These are phyloP conservation scores for Cylindroiulus punctatus DNA, from an alignment of 2,888 invertebrate species.

Conservation along the genomic window DNA sequence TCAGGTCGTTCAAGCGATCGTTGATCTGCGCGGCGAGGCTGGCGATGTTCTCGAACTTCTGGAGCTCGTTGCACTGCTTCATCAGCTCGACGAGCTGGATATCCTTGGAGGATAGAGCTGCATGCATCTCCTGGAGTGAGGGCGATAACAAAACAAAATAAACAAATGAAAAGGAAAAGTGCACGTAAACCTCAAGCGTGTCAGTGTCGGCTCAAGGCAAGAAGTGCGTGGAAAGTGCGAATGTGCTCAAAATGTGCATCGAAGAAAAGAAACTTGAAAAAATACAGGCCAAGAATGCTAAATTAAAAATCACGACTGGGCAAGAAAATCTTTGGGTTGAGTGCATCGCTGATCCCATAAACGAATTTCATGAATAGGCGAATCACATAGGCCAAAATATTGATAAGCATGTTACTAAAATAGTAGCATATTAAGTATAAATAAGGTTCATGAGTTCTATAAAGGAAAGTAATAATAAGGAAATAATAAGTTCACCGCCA, in stretches of 20 bases:
- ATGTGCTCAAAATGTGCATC: neutral
- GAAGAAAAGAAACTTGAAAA: neutral
- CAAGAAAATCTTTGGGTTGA: too few species aligned
- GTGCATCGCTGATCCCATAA: too few species aligned
- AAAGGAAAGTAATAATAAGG: too few species aligned
- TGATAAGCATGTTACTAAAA: too few species aligned
- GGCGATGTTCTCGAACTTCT: conserved; percentile 62
- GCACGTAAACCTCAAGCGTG: neutral
- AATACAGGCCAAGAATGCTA: neutral
- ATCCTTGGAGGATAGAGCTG: conserved; percentile 62
- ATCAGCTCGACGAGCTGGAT: conserved; percentile 68
- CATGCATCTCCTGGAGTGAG: conserved; percentile 54
- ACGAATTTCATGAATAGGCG: too few species aligned
- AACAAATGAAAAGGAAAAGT: conserved; percentile 22
- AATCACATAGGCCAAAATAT: too few species aligned
- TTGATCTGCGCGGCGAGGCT: conserved; percentile 64
- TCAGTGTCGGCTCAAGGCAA: neutral
- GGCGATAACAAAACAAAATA: conserved; percentile 1
- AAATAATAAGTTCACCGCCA: too few species aligned
- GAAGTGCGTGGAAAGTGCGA: neutral
- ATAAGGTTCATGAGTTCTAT: too few species aligned
- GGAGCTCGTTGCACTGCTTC: conserved; percentile 68
- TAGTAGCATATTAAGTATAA: too few species aligned
- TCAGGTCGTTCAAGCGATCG: conserved; percentile 59
- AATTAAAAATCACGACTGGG: neutral